Evolutionary conservation across 2,113 vertebrate genomes (phyloP).

Genomic region (Bagarius yarrelli): DNA sequence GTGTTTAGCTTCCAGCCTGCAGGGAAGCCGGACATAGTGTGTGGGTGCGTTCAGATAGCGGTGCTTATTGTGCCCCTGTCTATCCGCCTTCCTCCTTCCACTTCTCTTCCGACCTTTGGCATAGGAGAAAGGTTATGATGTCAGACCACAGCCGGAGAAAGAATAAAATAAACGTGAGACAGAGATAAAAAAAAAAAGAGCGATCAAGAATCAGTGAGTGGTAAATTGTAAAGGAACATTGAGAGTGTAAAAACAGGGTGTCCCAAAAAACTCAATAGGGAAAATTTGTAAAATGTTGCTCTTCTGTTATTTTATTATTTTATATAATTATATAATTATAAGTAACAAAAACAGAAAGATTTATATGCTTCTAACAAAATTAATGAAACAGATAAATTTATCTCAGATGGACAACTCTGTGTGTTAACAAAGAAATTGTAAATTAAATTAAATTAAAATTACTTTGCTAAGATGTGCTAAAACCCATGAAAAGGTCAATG

Average conservation of each 20-base stretch:
- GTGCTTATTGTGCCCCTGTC: conserved; percentile 48
- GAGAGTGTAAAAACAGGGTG: not conserved
- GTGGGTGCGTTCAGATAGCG: conserved; percentile 51
- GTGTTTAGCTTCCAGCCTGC: conserved; percentile 43
- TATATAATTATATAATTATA: no score
- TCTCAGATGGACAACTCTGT: no score
- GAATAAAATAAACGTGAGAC: not conserved
- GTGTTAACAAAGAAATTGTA: no score
- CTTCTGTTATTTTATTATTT: no score
- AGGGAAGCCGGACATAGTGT: conserved; percentile 50
- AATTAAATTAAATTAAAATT: no score
- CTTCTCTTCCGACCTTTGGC: conserved; percentile 36
- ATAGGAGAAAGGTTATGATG: conserved; percentile 48
- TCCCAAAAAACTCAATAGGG: no score
- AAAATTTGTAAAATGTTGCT: no score
- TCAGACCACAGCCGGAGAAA: conserved; percentile 32
- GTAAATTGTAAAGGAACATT: not conserved
- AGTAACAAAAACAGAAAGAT: no score
- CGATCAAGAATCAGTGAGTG: not conserved
- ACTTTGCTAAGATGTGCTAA: no score
- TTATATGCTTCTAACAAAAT: no score
- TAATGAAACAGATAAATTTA: no score
- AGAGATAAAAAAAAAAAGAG: not conserved
- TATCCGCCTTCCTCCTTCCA: conserved; percentile 44
- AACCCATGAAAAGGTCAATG: not conserved